These are phyloP conservation scores for Stomorhina lunata DNA, from an alignment of 2,888 invertebrate genomes.

Conservation along the genomic window DNA sequence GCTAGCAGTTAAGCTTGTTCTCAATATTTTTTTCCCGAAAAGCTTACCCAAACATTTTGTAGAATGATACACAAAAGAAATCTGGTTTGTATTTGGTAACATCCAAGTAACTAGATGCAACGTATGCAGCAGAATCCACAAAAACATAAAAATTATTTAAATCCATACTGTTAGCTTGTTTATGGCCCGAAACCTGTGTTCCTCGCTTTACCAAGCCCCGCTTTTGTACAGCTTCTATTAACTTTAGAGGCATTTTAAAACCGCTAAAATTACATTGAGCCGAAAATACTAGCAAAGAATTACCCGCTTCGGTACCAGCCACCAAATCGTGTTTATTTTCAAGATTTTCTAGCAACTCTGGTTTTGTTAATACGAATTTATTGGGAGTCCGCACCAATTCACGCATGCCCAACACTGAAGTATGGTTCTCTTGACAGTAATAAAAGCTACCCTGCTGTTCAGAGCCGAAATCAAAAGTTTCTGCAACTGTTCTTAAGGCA, in stretches of 20 bases:
- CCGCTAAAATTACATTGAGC: slow-evolving; percentile 98
- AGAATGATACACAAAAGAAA: slow-evolving; percentile 95
- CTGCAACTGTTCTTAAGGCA: slow-evolving; percentile 90
- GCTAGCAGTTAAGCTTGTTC: no score
- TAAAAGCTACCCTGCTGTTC: slow-evolving; percentile 85
- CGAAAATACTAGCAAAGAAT: slow-evolving; percentile 90
- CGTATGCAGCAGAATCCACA: slow-evolving; percentile 92
- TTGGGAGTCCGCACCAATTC: slow-evolving; percentile 85
- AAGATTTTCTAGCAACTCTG: slow-evolving; percentile 81
- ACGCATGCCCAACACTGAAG: slow-evolving; percentile 96
- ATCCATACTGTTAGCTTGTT: slow-evolving; percentile 6
- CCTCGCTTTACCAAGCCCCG: slow-evolving; percentile 81
- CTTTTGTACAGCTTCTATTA: slow-evolving; percentile 85
- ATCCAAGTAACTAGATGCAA: slow-evolving; percentile 89
- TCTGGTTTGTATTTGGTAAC: slow-evolving; percentile 88
- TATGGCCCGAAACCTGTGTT: slow-evolving; percentile 67
- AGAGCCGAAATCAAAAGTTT: slow-evolving; percentile 85
- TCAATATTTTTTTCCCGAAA: no score
- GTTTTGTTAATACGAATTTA: slow-evolving; percentile 82
- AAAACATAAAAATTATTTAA: slow-evolving; percentile 85
- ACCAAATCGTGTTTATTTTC: slow-evolving; percentile 49
- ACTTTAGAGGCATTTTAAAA: slow-evolving; percentile 89
- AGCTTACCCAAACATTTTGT: slow-evolving; percentile 91
- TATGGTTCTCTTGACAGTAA: slow-evolving; percentile 95
- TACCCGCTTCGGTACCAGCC: slow-evolving; percentile 66